phyloP scores from a whole-genome alignment of 2,113 vertebrate genomes.

The Elachura formosa region DNA sequence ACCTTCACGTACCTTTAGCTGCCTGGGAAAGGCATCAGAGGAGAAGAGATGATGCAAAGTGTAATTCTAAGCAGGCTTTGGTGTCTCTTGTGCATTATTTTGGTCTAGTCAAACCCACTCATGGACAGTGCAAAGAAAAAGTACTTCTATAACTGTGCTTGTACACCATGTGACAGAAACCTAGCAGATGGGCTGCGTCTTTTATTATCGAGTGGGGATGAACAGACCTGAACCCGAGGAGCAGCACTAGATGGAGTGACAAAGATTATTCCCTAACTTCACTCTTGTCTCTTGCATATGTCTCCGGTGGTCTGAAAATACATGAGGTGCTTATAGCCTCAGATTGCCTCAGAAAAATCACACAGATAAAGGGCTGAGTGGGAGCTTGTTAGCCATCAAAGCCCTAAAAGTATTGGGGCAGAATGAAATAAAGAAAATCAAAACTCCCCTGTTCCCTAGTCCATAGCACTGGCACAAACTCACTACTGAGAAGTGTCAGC shows the following conservation, averaged over 20 bases:
- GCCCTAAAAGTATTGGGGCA: neutral
- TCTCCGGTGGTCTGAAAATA: neutral
- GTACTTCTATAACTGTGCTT: neutral
- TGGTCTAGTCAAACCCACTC: constrained; percentile 25
- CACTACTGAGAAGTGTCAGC: neutral
- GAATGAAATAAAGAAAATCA: neutral
- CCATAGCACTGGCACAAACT: neutral
- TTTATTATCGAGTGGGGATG: neutral
- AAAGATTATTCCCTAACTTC: neutral
- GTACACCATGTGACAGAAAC: neutral
- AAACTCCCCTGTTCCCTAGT: neutral
- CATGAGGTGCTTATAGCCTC: neutral
- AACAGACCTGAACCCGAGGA: neutral
- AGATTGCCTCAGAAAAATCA: neutral
- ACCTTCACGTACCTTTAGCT: neutral
- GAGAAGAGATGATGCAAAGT: neutral
- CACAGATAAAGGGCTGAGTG: neutral
- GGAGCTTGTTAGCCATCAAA: neutral
- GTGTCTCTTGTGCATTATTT: constrained; percentile 2
- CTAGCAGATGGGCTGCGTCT: constrained; percentile 17
- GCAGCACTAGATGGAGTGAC: neutral
- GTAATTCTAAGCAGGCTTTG: neutral
- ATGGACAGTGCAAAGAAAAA: neutral
- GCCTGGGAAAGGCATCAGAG: neutral
- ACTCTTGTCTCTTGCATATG: neutral